Conservation (phyloP, 1,140 invertebrate genomes). For the Stegodyphus dumicola region DNA sequence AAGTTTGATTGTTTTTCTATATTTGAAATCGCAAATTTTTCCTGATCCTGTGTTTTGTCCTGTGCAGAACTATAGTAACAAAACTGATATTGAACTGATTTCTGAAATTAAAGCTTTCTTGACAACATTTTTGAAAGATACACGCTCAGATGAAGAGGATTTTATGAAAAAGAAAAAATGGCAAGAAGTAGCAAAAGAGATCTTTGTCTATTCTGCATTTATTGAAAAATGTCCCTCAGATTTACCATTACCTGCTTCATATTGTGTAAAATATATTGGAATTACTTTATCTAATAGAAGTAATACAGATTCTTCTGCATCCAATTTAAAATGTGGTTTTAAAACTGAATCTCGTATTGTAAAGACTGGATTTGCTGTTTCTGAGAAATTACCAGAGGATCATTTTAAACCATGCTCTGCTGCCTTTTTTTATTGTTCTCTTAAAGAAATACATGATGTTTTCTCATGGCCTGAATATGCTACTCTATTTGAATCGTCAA, state of each 20-base stretch:
- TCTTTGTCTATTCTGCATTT: neutral
- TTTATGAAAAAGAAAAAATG: too few species aligned
- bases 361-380: neutral
- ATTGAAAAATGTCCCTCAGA: neutral
- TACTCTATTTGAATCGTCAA: neutral
- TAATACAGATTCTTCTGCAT: neutral
- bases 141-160: too few species aligned
- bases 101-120: too few species aligned
- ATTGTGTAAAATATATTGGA: neutral
- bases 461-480: neutral
- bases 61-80: too few species aligned
- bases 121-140: too few species aligned
- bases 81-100: too few species aligned
- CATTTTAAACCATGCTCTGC: neutral
- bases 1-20: too few species aligned
- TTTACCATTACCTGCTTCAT: neutral
- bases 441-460: neutral
- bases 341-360: neutral
- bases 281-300: neutral
- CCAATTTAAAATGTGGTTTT: neutral
- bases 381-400: neutral
- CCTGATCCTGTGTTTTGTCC: too few species aligned
- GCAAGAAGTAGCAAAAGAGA: neutral
- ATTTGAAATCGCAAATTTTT: too few species aligned
- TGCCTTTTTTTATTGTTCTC: neutral